A percentile compares a stretch with the other conserved stretches of the same genome.
Conservation (phyloP, 1,140 invertebrate genomes). For the Tetraneura akinire region DNA sequence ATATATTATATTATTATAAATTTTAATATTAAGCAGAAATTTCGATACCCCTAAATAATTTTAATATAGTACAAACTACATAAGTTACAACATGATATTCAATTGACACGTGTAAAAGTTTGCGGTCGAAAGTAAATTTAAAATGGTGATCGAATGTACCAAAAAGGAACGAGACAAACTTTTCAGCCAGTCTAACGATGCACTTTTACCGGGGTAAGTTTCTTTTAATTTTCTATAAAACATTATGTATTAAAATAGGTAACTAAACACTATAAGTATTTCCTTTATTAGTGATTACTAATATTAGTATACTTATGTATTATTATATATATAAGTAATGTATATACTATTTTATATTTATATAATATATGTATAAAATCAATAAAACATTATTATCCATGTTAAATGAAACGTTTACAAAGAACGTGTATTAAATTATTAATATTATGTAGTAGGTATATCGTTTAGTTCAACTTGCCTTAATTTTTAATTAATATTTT, state of each 20-base stretch:
- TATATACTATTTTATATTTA: no score
- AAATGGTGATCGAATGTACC: conserved; percentile 45
- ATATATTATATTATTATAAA: no score
- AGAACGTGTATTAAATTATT: no score
- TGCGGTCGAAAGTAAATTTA: neutral
- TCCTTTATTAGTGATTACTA: no score
- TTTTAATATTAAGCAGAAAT: neutral
- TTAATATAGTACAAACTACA: neutral
- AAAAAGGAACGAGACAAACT: conserved; percentile 46
- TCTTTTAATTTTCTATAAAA: no score
- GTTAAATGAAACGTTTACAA: neutral
- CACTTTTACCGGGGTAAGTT: conserved; percentile 40
- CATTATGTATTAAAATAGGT: no score
- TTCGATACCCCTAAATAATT: neutral
- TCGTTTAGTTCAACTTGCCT: no score
- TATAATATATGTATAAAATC: conserved; percentile 13
- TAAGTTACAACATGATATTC: no score
- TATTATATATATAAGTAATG: neutral
- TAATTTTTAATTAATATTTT: no score
- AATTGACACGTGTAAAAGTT: neutral
- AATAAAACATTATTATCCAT: neutral
- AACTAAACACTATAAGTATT: no score
- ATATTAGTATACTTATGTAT: no score
- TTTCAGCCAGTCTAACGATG: conserved; percentile 34
- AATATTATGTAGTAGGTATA: no score